Percentiles rank a stretch among this genome's conserved stretches.
Evolutionary conservation across 1,140 invertebrate species (phyloP).

Genomic region (Yoshiicerus persimilis): DNA sequence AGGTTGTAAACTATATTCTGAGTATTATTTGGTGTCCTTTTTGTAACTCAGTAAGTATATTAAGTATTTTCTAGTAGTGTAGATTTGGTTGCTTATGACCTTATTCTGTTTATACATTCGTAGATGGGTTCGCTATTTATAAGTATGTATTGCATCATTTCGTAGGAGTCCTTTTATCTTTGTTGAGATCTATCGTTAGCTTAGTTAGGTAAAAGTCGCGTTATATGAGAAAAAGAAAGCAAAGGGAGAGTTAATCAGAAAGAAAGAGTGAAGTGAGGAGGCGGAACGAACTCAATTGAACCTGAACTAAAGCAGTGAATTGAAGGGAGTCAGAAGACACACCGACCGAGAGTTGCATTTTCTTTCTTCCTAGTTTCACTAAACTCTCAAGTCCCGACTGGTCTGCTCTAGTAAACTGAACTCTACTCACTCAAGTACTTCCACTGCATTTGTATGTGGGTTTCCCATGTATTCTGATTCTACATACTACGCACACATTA

Average conservation of each 20-base stretch:
- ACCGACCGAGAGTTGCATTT: not conserved
- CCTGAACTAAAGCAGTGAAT: constrained; percentile 11
- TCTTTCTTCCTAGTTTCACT: not conserved
- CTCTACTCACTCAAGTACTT: not conserved
- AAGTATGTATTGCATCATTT: not conserved
- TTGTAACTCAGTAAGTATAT: too few relatives aligned
- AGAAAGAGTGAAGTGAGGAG: constrained; percentile 15
- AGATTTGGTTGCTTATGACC: too few relatives aligned
- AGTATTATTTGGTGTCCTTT: too few relatives aligned
- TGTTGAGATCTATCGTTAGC: not conserved
- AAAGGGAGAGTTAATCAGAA: constrained; percentile 19
- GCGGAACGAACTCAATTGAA: constrained; percentile 16
- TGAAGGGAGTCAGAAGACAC: constrained; percentile 18
- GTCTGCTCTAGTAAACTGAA: not conserved
- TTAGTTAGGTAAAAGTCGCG: not conserved
- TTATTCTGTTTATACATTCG: too few relatives aligned
- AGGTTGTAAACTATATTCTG: too few relatives aligned
- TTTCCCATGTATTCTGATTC: not conserved
- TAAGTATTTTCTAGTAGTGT: too few relatives aligned
- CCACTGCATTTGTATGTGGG: not conserved
- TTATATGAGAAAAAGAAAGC: not conserved
- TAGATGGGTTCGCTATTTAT: not conserved
- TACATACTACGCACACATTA: not conserved
- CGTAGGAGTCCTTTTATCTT: not conserved
- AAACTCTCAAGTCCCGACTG: not conserved